Evolutionary conservation across 2,797 vertebrate species (phyloP).

Genomic region (Takifugu rubripes): DNA sequence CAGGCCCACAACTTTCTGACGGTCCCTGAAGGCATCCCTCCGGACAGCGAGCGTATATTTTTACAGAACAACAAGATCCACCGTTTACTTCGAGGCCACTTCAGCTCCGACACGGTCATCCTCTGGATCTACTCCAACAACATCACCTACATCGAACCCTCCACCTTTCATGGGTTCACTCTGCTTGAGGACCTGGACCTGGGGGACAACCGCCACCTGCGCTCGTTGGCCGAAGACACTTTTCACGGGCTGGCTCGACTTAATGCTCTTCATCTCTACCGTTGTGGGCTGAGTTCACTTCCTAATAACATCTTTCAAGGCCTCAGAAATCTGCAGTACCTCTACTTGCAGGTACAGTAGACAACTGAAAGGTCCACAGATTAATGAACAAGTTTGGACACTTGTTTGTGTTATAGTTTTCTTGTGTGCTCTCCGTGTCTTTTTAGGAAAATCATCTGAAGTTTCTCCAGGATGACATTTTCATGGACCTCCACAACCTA

Average conservation of each 20-base stretch:
- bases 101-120: slow-evolving; percentile 90
- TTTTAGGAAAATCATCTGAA: slow-evolving; percentile 91
- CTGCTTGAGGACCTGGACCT: slow-evolving; percentile 95
- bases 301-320: slow-evolving; percentile 90
- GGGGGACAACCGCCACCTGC: slow-evolving; percentile 93
- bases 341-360: slow-evolving; percentile 86
- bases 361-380: neutral
- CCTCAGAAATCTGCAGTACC: slow-evolving; percentile 95
- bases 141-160: slow-evolving; percentile 93
- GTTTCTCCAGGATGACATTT: slow-evolving; percentile 94
- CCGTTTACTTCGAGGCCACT: slow-evolving; percentile 86
- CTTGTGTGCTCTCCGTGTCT: slow-evolving; percentile 15
- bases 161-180: slow-evolving; percentile 89
- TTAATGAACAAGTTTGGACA: neutral
- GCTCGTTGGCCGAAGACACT: slow-evolving; percentile 89
- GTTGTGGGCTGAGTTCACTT: slow-evolving; percentile 89
- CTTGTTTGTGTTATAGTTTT: neutral
- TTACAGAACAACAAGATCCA: slow-evolving; percentile 98
- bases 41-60: slow-evolving; percentile 94
- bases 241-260: slow-evolving; percentile 91
- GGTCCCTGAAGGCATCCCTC: slow-evolving; percentile 92
- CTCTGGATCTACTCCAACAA: slow-evolving; percentile 99
- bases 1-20: slow-evolving; percentile 94
- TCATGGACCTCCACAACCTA: slow-evolving; percentile 94
- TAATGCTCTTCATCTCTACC: slow-evolving; percentile 93